Percentiles rank a stretch among this genome's conserved stretches.
Evolutionary conservation across 2,113 vertebrate species (phyloP).

Genomic region (Calyptommatus sinebrachiatus): DNA sequence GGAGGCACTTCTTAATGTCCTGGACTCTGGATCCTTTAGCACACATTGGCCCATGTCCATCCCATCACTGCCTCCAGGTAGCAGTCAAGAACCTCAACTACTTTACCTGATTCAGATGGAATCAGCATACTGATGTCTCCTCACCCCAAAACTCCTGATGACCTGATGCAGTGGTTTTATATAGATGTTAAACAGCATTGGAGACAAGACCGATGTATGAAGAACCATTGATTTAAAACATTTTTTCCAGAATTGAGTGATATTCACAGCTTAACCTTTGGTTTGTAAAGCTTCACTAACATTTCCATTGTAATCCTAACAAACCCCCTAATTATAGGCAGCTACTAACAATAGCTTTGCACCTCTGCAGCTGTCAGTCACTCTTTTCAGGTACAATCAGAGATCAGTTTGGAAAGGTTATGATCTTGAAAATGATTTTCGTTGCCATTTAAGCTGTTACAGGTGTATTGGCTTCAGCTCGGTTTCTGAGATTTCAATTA

Average conservation of each 20-base stretch:
- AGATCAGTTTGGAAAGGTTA: constrained; percentile 15
- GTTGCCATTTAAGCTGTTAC: constrained; percentile 25
- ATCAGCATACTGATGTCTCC: too few relatives aligned
- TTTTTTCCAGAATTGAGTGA: constrained; percentile 4
- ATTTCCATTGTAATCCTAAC: constrained; percentile 16
- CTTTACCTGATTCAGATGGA: too few relatives aligned
- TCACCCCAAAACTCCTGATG: too few relatives aligned
- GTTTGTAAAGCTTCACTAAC: constrained; percentile 3
- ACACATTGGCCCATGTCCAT: too few relatives aligned
- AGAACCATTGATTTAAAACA: too few relatives aligned
- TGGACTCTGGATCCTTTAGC: too few relatives aligned
- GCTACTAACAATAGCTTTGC: background rate
- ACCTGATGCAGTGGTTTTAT: too few relatives aligned
- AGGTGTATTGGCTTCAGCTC: background rate
- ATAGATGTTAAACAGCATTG: too few relatives aligned
- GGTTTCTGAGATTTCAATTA: constrained; percentile 7
- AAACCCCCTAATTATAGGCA: background rate
- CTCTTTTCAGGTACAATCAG: background rate
- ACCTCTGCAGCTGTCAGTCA: background rate
- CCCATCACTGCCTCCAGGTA: too few relatives aligned
- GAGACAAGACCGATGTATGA: too few relatives aligned
- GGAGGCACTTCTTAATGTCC: too few relatives aligned
- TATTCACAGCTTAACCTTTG: constrained; percentile 22
- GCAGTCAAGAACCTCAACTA: too few relatives aligned
- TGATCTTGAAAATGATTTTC: background rate